Evolutionary conservation across 2,113 vertebrate genomes (phyloP).

Genomic region (Xyrauchen texanus): DNA sequence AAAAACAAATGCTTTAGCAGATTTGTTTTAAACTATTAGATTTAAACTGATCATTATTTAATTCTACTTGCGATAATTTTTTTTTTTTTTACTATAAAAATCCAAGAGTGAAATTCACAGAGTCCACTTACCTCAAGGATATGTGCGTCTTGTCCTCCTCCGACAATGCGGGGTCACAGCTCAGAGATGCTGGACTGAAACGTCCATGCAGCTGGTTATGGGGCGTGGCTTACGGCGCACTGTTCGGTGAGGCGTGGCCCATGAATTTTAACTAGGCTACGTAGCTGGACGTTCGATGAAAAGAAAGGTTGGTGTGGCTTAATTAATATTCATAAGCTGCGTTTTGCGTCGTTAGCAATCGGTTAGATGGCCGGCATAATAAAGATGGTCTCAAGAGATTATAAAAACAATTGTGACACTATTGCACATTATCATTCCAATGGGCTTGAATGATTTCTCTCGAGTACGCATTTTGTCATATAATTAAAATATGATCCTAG

Average conservation of each 20-base stretch:
- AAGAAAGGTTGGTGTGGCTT: background rate
- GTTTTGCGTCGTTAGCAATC: too few relatives aligned
- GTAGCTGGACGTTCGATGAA: background rate
- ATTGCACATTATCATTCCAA: too few relatives aligned
- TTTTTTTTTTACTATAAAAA: background rate
- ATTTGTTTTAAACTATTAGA: background rate
- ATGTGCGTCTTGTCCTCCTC: conserved; percentile 45
- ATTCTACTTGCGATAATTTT: background rate
- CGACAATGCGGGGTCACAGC: conserved; percentile 53
- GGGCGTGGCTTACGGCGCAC: conserved; percentile 55
- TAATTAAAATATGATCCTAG: too few relatives aligned
- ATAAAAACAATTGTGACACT: conserved; percentile 36
- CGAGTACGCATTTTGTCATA: too few relatives aligned
- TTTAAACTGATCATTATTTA: background rate
- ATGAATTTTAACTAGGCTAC: conserved; percentile 8
- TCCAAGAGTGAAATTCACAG: background rate
- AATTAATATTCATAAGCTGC: conserved; percentile 15
- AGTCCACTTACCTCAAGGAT: conserved; percentile 55
- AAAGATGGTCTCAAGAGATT: conserved; percentile 47
- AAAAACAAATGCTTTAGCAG: too few relatives aligned
- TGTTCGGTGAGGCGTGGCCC: conserved; percentile 51
- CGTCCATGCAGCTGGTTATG: conserved; percentile 71
- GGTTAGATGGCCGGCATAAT: too few relatives aligned
- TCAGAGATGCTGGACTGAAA: conserved; percentile 69
- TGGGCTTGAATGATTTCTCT: too few relatives aligned